Base-by-base conservation (phyloP, 2,888 invertebrate species). In the Amphipyra berbera region DNA sequence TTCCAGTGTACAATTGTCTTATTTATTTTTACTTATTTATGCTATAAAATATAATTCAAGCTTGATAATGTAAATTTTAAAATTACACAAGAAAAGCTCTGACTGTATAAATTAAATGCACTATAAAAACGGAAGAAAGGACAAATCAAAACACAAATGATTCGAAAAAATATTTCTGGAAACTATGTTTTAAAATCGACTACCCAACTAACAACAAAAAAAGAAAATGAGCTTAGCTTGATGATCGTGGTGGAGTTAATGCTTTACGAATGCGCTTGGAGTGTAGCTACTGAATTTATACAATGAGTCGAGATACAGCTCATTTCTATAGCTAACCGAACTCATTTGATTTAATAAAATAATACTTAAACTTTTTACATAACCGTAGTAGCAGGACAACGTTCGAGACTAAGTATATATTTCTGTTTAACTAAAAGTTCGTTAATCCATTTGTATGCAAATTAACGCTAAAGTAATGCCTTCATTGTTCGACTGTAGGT, bases 201-300 rank as follows among this genome's bases (percentile, higher is more conserved):
- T 41, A 9, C 8, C 1, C 33, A 33, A 33, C 7, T 33, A 33
- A 33, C 10, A 37, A 37, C 14, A 13, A 33, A n/a, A 9, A 40
- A 14, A 14, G 37, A 52, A 13, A 50, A 27, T 9, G n/a, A 38
- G 46, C 42, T 7, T 45, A 46, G 61, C 61, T 52, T 41, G 14
- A 14, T 13, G 33, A 8, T 42, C 13, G 30, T 35, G 8, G 49
- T 70, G 68, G 65, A 76, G 13, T 7, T 6, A 12, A n/a, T 14
- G 54, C 74, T 55, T 79, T 67, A 81, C 12, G 14, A 42, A 74
- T 71, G 78, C 75, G 77, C 76, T 77, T 79, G 69, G 48, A 65
- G 73, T 77, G 71, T 74, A 76, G 82, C 79, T 82, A 82, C 86
- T 79, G 84, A 79, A 80, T 80, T 75, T 57, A 77, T 66, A 78